Percentiles rank a stretch among this genome's conserved stretches.
Evolutionary conservation across 2,113 vertebrate species (phyloP).

Genomic region (Natator depressus): DNA sequence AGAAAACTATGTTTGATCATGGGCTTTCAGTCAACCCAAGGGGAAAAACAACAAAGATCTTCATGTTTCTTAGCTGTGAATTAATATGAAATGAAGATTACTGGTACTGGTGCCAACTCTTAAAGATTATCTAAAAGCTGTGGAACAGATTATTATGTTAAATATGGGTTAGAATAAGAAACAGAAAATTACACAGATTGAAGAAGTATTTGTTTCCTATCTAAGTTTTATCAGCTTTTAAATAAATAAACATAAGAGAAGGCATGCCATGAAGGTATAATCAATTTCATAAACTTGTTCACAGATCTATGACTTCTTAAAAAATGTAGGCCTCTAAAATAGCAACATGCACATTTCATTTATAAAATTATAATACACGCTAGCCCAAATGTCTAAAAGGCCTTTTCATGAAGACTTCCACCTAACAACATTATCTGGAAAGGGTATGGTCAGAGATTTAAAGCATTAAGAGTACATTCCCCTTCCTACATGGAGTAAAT

Average conservation of each 20-base stretch:
- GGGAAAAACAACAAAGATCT: neutral
- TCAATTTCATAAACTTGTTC: neutral
- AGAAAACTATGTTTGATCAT: constrained; percentile 5
- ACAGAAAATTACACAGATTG: neutral
- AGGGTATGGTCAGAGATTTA: neutral
- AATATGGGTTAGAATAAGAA: neutral
- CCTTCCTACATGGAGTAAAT: neutral
- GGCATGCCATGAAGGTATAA: neutral
- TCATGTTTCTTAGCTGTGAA: constrained; percentile 16
- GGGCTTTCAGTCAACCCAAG: neutral
- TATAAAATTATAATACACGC: neutral
- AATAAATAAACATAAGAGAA: neutral
- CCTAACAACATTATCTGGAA: neutral
- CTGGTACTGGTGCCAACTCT: neutral
- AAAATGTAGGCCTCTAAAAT: neutral
- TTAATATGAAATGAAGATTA: neutral
- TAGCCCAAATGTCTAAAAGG: neutral
- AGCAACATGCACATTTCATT: neutral
- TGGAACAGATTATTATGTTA: neutral
- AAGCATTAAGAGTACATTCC: neutral
- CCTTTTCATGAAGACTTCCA: neutral
- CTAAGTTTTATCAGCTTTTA: neutral
- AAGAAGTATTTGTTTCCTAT: neutral
- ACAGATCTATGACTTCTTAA: neutral
- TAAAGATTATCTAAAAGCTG: neutral